phyloP scores from a whole-genome alignment of 92 coral and sea anemone genomes.

The Muricea muricata region DNA sequence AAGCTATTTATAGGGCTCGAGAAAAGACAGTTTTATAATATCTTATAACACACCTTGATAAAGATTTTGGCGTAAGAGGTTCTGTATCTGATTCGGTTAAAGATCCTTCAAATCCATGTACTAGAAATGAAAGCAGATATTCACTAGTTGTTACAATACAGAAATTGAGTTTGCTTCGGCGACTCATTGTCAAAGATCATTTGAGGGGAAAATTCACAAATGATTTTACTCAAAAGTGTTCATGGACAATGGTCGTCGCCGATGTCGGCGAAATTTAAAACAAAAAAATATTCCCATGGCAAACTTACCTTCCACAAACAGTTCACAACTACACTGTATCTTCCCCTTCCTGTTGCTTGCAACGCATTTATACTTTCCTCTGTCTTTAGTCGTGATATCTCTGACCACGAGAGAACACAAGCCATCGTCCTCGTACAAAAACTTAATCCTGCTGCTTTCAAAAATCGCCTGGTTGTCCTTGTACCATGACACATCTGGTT shows the following conservation, averaged over 20 bases:
- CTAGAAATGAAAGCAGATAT: slow-evolving; percentile 41
- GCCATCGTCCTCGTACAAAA: slow-evolving; percentile 83
- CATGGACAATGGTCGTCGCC: too few relatives aligned
- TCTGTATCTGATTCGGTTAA: slow-evolving; percentile 74
- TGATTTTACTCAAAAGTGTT: too few relatives aligned
- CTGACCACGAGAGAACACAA: slow-evolving; percentile 81
- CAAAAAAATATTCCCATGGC: too few relatives aligned
- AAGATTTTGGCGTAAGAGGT: slow-evolving; percentile 25
- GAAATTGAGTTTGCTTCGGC: too few relatives aligned
- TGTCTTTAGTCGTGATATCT: slow-evolving; percentile 81
- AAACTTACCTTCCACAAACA: slow-evolving; percentile 90
- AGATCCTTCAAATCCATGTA: slow-evolving; percentile 90
- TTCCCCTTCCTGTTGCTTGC: slow-evolving; percentile 97
- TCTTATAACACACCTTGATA: slow-evolving; percentile 21
- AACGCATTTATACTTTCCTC: slow-evolving; percentile 97
- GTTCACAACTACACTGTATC: slow-evolving; percentile 93
- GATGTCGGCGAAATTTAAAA: background rate
- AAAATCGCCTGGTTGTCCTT: slow-evolving; percentile 89
- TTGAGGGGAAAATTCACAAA: too few relatives aligned
- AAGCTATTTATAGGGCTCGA: too few relatives aligned
- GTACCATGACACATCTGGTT: slow-evolving; percentile 98
- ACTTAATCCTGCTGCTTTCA: slow-evolving; percentile 87
- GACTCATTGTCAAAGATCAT: too few relatives aligned
- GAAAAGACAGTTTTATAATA: too few relatives aligned
- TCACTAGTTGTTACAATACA: background rate